Conservation (phyloP, 2,888 invertebrate genomes). For the Diaperis boleti region DNA sequence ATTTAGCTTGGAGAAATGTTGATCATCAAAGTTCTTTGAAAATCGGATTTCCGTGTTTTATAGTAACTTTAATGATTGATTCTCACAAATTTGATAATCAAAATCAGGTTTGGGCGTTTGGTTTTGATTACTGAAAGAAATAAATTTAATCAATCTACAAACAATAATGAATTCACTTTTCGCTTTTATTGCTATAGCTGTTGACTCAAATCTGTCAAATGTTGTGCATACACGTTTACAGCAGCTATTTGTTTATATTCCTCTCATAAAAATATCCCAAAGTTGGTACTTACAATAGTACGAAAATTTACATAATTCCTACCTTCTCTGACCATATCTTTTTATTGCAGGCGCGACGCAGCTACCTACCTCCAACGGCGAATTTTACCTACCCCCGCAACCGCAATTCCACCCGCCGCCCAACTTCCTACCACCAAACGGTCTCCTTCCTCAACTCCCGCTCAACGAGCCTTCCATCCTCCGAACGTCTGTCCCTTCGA, state of each 20-base stretch:
- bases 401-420: constrained; percentile 38
- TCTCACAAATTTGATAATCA: constrained; percentile 1
- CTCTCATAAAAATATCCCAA: too few relatives aligned
- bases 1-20: background rate
- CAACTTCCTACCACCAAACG: constrained; percentile 50
- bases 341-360: constrained; percentile 21
- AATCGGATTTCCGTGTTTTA: background rate
- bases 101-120: too few relatives aligned
- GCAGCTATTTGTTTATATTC: too few relatives aligned
- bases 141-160: too few relatives aligned
- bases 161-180: too few relatives aligned
- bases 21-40: background rate
- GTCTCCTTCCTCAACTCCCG: constrained; percentile 42
- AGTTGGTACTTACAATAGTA: too few relatives aligned
- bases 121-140: too few relatives aligned
- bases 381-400: constrained; percentile 50
- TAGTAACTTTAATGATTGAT: too few relatives aligned
- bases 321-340: background rate
- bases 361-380: constrained; percentile 36
- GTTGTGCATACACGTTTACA: too few relatives aligned
- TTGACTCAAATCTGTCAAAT: too few relatives aligned
- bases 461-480: constrained; percentile 56
- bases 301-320: too few relatives aligned
- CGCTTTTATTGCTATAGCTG: too few relatives aligned
- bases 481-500: constrained; percentile 58